phyloP scores from a whole-genome alignment of 2,113 vertebrate genomes.

The Dipodomys merriami region DNA sequence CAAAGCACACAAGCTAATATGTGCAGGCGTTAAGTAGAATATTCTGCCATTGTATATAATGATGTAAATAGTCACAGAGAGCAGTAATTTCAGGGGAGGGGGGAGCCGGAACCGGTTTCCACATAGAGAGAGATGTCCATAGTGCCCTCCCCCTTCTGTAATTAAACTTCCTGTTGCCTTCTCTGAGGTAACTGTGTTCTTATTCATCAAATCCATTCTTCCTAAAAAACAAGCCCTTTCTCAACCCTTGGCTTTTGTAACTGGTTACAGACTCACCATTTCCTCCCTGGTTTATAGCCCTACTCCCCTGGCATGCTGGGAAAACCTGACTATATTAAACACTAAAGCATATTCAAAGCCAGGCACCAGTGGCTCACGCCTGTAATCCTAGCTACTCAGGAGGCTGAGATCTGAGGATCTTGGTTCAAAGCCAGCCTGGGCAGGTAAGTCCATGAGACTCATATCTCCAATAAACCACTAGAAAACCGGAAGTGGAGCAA shows the following conservation, averaged over 20 bases:
- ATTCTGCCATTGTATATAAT: not conserved
- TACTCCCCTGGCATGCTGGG: not conserved
- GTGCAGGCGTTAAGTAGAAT: not conserved
- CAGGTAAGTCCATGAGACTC: too few relatives aligned
- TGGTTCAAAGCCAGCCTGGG: too few relatives aligned
- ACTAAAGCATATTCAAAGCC: not conserved
- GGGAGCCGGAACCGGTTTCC: not conserved
- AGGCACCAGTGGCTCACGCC: too few relatives aligned
- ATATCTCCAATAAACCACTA: too few relatives aligned
- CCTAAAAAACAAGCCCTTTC: not conserved
- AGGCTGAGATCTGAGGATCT: too few relatives aligned
- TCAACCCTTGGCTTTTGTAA: not conserved
- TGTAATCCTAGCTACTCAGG: too few relatives aligned
- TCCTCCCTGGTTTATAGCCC: not conserved
- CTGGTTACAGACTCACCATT: not conserved
- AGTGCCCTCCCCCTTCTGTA: not conserved
- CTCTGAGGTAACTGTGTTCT: not conserved
- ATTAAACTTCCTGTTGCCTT: not conserved
- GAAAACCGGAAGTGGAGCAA: too few relatives aligned
- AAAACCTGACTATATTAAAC: not conserved
- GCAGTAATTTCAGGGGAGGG: not conserved
- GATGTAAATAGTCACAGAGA: not conserved
- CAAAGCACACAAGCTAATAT: not conserved
- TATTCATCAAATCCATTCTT: not conserved
- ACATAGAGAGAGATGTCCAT: not conserved